Conservation (phyloP, 1,140 invertebrate genomes). For the Drosophila quadrilineata region DNA sequence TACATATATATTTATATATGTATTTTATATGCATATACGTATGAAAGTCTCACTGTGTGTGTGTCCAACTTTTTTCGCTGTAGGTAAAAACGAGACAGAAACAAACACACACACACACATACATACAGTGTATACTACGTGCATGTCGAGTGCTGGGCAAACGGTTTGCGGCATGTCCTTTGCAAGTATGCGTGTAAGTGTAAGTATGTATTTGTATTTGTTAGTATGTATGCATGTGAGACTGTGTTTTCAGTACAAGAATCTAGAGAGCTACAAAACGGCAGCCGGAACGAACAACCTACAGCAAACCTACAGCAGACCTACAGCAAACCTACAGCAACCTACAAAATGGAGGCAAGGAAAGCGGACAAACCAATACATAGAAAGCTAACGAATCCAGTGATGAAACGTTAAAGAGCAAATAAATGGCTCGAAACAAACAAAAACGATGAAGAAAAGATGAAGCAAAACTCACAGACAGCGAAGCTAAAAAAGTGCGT, state of each 20-base stretch:
- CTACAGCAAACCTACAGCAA: too few relatives aligned
- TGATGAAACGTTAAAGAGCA: conserved; percentile 72
- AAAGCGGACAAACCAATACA: neutral
- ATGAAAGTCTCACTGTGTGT: conserved; percentile 29
- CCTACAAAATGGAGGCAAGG: conserved; percentile 32
- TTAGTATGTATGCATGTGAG: too few relatives aligned
- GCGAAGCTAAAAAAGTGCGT: conserved; percentile 36
- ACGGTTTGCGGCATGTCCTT: conserved; percentile 59
- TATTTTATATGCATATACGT: conserved; percentile 37
- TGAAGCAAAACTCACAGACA: conserved; percentile 46
- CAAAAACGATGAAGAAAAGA: conserved; percentile 48
- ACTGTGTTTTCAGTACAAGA: neutral
- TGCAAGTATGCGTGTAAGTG: conserved; percentile 17
- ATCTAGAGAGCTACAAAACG: conserved; percentile 27
- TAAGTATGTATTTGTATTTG: too few relatives aligned
- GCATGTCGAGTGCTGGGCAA: conserved; percentile 62
- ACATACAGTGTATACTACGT: neutral
- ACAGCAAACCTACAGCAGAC: too few relatives aligned
- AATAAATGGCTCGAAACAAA: conserved; percentile 72
- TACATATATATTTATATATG: conserved; percentile 39
- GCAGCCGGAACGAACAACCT: conserved; percentile 58
- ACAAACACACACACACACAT: conserved; percentile 27
- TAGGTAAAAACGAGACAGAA: conserved; percentile 26
- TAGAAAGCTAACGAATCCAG: conserved; percentile 1
- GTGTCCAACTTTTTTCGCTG: conserved; percentile 39